phyloP scores from a whole-genome alignment of 53 echinoderm and acorn worm species.

The Crossaster papposus region DNA sequence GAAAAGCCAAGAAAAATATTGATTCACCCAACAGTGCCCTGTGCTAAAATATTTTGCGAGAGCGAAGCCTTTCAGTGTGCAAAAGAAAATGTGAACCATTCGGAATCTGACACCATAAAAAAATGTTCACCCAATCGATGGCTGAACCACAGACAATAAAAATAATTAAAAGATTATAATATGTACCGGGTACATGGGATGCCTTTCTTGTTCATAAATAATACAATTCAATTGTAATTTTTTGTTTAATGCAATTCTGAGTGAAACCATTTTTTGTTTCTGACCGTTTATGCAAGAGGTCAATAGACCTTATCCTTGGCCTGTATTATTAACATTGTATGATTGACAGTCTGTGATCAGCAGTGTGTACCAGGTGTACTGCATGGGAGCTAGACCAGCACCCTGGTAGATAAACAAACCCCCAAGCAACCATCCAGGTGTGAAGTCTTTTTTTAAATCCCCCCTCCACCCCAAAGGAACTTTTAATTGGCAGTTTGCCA shows the following conservation, averaged over 20 bases:
- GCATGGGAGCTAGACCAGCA: background rate
- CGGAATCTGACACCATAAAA: background rate
- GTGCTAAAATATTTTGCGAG: background rate
- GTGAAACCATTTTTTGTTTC: background rate
- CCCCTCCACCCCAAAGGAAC: conserved; percentile 55
- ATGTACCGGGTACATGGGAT: background rate
- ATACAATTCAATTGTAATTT: background rate
- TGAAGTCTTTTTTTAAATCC: conserved; percentile 33
- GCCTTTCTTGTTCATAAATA: background rate
- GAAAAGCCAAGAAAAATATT: too few species aligned
- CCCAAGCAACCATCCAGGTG: conserved; percentile 45
- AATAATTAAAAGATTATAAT: background rate
- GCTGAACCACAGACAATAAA: background rate
- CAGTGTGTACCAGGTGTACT: conserved; percentile 5
- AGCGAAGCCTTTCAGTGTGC: background rate
- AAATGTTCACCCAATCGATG: background rate
- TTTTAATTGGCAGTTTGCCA: conserved; percentile 59
- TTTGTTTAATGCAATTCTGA: background rate
- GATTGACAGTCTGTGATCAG: conserved; percentile 49
- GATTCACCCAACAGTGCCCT: too few species aligned
- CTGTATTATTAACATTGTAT: conserved; percentile 26
- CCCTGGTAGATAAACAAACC: conserved; percentile 49
- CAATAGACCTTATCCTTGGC: conserved; percentile 33
- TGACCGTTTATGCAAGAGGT: background rate
- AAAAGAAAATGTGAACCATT: background rate